Conservation (phyloP, 2,113 vertebrate genomes). For the Anser cygnoides region DNA sequence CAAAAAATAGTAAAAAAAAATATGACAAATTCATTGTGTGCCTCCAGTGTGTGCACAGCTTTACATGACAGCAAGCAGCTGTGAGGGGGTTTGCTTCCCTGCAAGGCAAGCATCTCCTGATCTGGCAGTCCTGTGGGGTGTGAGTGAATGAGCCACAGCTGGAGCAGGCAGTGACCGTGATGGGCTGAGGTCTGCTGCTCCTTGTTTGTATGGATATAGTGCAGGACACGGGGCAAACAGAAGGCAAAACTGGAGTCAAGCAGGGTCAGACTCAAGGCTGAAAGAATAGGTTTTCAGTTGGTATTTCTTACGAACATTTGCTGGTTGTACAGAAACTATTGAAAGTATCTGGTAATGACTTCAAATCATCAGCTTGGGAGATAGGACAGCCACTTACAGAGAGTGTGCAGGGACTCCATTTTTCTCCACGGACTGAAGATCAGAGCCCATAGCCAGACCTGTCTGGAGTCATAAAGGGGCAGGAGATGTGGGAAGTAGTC, state of each 20-base stretch:
- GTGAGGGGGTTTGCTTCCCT: background rate
- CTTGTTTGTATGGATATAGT: background rate
- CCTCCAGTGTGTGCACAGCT: background rate
- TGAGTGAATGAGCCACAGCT: background rate
- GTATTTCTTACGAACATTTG: background rate
- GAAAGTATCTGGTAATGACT: background rate
- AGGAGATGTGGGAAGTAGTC: background rate
- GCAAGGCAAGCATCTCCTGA: background rate
- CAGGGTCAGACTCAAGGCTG: background rate
- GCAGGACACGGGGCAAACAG: background rate
- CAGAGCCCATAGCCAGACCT: background rate
- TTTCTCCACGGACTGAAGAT: background rate
- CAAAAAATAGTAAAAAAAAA: background rate
- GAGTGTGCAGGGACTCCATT: background rate
- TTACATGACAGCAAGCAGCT: background rate
- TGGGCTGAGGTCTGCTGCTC: background rate
- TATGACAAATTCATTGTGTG: background rate
- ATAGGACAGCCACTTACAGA: background rate
- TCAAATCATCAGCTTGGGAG: background rate
- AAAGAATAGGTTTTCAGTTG: background rate
- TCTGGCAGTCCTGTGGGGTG: background rate
- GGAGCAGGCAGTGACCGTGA: accelerated
- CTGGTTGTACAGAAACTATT: background rate
- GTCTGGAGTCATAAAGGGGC: background rate
- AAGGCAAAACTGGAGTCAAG: background rate